These are phyloP conservation scores for Caracal caracal DNA, from an alignment of 2,113 vertebrate genomes.

Conservation along the genomic window DNA sequence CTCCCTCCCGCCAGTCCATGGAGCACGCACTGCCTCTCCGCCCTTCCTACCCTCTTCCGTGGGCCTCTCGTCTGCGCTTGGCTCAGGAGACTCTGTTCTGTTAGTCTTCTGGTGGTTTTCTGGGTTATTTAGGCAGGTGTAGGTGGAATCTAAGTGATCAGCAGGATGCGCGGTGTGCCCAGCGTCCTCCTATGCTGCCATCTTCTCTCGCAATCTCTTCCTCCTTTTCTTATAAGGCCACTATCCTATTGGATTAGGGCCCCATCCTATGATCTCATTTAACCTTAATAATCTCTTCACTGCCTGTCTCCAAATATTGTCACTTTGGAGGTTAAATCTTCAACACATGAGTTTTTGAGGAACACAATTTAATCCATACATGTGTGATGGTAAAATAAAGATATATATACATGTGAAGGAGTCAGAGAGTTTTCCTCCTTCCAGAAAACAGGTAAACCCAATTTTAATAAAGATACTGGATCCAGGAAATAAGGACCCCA, in stretches of 20 bases:
- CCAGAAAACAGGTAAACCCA: neutral
- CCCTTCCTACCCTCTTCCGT: no score
- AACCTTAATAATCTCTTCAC: neutral
- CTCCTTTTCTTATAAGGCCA: neutral
- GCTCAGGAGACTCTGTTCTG: no score
- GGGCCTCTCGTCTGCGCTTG: no score
- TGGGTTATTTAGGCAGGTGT: no score
- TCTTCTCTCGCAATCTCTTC: neutral
- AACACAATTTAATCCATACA: neutral
- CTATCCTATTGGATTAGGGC: neutral
- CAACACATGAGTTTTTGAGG: neutral
- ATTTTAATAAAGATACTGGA: neutral
- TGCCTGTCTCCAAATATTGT: neutral
- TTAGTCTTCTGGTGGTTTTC: no score
- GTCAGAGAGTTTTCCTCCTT: neutral
- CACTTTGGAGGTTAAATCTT: neutral
- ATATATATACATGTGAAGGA: neutral
- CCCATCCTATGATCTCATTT: neutral
- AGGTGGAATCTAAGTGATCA: no score
- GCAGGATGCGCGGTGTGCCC: no score
- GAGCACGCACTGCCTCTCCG: accelerated
- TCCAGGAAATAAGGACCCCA: neutral
- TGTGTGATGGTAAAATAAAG: neutral
- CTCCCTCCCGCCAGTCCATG: no score
- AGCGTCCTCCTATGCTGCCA: no score